Base-by-base conservation (phyloP, 37 sponge, comb jelly and placozoan genomes). In the Crambe crambe region DNA sequence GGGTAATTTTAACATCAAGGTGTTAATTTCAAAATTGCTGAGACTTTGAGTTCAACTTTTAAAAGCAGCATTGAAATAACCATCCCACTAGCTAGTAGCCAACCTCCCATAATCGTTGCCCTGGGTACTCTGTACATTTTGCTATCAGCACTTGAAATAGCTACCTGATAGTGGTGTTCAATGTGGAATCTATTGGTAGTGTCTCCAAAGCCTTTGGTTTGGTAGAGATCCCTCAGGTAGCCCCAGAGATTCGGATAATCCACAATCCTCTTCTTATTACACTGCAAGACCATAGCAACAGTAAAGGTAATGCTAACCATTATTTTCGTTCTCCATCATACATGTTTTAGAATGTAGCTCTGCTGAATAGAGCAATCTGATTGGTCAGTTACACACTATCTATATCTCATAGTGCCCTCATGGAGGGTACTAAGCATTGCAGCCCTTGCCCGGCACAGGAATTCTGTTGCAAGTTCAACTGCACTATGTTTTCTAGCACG, bases 171-270 rank as follows among this genome's bases (percentile, higher is more conserved):
- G 82, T 90, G 91, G 29, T 93, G 79, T 72, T 90, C 80, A 67
- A 96, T 96, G 73, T 96, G 95, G 37, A 68, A 21, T 22, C 63
- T 38, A 59, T 96, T 81, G 34, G 91, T 87, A 36, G 97, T 96
- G 36, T 90, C 89, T 12, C 86, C 88, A 66, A 96, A 84, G 2
- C 86, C 95, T 35, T 77, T 81, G 31, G 89, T 90, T 77, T 93
- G 91, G 80, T 96, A 96, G 43, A 96, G 80, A 44, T 96, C 97
- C 68, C 97, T 73, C 65, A 93, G 77, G 75, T 90, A 96, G 23
- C 84, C 91, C 91, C 95, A 96, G 44, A 96, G 32, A 69, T 94
- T 90, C 31, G 94, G 89, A 73, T 93, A 96, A 64, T 96, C 97
- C 60, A 94, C 65, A 39, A 96, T 90, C 30, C 97, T 68, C 75